Base-by-base conservation (phyloP, 2,113 vertebrate species). In the Tychaedon coryphoeus region DNA sequence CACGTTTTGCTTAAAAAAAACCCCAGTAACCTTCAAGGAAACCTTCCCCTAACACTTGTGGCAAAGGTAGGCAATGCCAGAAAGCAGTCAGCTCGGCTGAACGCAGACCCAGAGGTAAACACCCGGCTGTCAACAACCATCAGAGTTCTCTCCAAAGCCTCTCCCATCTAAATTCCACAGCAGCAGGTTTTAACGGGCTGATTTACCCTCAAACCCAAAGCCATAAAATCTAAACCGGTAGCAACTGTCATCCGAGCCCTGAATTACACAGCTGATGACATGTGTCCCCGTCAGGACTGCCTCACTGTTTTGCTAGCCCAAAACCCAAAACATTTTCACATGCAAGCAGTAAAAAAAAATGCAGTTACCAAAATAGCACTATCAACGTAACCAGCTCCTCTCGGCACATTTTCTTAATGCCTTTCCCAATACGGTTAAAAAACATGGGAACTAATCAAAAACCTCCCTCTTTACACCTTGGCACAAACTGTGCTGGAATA, bases 361-460 rank as follows among this genome's bases (percentile, higher is more conserved):
- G 53, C 61, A 61, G 93, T 73, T 95, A 97, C 95, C 89, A 96
- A 97, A 97, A 97, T 95, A 97, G 97, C 93, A 40, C 92, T 88
- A 73, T 82, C 64, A 96, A 91, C 93, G 72, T 90, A 96, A 94
- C 84, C 64, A 45, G 79, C 74, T 94, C 83, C 87, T 91, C 95
- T 96, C 53, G 13, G 76, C 80, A 88, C 90, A 96, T 94, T 95
- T 97, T 97, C 90, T 86, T 95, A 96, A 97, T 97, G 67, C 95
- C 95, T 95, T 96, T 95, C 95, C 92, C 93, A 95, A 96, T 97
- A 96, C 78, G 89, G 95, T 91, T 96, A 95, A 90, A 96, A 97
- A 92, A 91, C 54, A 92, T 14, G 85, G 36, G 77, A 90, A 90
- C 93, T 93, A 71, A 94, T 70, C 14, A 89, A 91, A 94, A 93